Evolutionary conservation across 2,113 vertebrate genomes (phyloP).

Genomic region (Odocoileus hemionus): DNA sequence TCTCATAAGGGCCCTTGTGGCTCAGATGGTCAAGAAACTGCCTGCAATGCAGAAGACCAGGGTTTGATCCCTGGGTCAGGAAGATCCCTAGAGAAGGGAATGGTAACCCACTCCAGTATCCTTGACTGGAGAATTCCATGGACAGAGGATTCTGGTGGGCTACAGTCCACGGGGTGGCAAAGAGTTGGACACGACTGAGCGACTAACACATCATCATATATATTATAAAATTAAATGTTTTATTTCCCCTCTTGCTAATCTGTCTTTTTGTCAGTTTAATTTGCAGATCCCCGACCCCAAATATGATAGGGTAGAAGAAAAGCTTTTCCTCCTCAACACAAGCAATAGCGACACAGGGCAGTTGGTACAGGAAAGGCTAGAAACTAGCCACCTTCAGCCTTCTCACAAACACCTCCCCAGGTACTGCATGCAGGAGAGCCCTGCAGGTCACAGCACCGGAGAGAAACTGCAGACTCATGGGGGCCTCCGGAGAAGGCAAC

Average conservation of each 20-base stretch:
- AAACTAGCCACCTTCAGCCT: not conserved
- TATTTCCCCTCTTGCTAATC: not conserved
- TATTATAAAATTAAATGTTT: not conserved
- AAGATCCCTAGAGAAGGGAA: not conserved
- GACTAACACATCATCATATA: not conserved
- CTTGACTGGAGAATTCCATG: not conserved
- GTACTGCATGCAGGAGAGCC: fast-evolving
- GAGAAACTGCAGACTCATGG: not conserved
- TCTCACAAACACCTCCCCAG: not conserved
- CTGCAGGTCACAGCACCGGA: not conserved
- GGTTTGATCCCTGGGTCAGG: not conserved
- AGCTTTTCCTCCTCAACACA: not conserved
- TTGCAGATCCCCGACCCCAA: not conserved
- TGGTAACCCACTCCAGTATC: not conserved
- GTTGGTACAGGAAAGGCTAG: not conserved
- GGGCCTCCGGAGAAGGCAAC: not conserved
- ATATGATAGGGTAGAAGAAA: not conserved
- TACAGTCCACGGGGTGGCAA: not conserved
- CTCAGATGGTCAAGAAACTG: not conserved
- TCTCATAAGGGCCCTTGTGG: not conserved
- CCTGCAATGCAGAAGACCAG: not conserved
- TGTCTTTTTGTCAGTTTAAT: not conserved
- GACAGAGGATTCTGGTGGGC: not conserved
- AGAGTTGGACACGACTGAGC: not conserved
- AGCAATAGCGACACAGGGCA: not conserved